phyloP scores from a whole-genome alignment of 2,113 vertebrate genomes.

The Sinocyclocheilus anophthalmus region DNA sequence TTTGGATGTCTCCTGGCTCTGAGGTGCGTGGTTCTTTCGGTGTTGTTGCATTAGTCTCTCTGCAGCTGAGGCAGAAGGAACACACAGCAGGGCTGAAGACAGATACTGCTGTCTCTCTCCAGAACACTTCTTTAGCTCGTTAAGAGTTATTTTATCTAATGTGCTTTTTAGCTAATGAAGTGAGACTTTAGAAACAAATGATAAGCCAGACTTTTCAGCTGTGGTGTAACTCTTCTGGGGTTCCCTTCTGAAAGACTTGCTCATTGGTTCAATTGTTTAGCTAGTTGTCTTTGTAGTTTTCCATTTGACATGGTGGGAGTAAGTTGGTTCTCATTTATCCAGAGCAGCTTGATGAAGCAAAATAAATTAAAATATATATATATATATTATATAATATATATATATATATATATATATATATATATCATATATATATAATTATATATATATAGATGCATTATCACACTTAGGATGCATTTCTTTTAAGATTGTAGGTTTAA shows the following conservation, averaged over 20 bases:
- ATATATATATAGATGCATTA: no score
- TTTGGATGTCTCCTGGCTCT: background rate
- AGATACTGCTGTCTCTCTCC: background rate
- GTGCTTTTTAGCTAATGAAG: background rate
- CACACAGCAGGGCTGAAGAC: background rate
- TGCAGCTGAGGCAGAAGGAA: background rate
- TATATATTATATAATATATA: no score
- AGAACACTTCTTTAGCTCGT: background rate
- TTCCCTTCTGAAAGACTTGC: background rate
- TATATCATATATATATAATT: no score
- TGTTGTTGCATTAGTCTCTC: background rate
- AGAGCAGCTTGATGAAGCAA: no score
- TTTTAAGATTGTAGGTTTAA: no score
- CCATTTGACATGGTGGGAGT: no score
- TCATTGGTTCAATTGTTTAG: background rate
- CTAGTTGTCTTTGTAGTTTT: no score
- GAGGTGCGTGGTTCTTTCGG: background rate
- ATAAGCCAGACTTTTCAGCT: background rate
- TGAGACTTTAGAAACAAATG: background rate
- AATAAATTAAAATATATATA: no score
- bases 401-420: no score
- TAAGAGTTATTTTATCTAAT: background rate
- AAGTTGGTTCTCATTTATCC: no score
- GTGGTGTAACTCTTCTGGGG: background rate
- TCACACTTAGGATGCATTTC: no score